These are phyloP conservation scores for Prochilodus magdalenae DNA, from an alignment of 2,113 vertebrate species.

Conservation along the genomic window DNA sequence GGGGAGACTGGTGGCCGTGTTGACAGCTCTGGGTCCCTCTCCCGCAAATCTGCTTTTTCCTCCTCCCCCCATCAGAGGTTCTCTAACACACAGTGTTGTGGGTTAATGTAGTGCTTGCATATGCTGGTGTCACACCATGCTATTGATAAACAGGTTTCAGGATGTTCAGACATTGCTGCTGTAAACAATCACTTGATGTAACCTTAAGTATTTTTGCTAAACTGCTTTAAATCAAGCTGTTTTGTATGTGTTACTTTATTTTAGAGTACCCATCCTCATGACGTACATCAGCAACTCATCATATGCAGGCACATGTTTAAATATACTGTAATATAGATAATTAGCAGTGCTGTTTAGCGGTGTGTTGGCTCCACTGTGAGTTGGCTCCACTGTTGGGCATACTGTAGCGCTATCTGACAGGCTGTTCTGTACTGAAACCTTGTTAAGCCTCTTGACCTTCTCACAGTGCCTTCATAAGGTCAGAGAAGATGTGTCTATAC, in stretches of 20 bases:
- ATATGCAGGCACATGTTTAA: no score
- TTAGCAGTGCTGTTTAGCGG: neutral
- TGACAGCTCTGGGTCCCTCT: constrained; percentile 16
- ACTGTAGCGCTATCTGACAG: neutral
- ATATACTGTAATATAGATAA: no score
- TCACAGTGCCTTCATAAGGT: neutral
- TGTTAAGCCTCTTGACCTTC: neutral
- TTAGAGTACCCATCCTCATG: no score
- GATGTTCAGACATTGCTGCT: no score
- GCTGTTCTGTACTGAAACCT: constrained; percentile 5
- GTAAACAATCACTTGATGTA: no score
- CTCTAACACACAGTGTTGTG: neutral
- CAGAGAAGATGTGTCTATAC: neutral
- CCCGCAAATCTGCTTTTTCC: neutral
- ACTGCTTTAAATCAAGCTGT: no score
- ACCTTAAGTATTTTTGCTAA: no score
- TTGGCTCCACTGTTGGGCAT: neutral
- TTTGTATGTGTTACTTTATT: no score
- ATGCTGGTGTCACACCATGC: neutral
- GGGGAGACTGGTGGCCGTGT: neutral
- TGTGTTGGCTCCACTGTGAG: neutral
- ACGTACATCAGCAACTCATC: no score
- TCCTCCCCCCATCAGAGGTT: neutral
- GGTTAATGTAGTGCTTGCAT: neutral
- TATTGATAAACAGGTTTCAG: no score